Evolutionary conservation across 1,140 invertebrate genomes (phyloP).

Genomic region (Trachymyrmex septentrionalis): DNA sequence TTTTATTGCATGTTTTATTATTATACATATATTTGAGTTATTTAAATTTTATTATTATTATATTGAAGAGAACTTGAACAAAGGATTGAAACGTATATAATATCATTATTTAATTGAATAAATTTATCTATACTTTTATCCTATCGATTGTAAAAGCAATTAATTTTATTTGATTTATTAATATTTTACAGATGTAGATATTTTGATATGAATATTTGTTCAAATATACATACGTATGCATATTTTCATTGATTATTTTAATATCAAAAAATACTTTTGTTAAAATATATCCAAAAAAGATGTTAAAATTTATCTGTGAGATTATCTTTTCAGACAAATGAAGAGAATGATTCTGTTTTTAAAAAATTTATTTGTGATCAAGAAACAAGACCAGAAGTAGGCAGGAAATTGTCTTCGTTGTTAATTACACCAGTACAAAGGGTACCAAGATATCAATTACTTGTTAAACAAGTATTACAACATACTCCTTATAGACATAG

Average conservation of each 20-base stretch:
- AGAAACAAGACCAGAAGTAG: constrained; percentile 91
- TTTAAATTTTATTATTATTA: no score
- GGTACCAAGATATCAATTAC: constrained; percentile 91
- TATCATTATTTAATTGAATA: no score
- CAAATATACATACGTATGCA: neutral
- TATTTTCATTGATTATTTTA: no score
- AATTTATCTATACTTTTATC: no score
- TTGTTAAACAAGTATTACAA: constrained; percentile 90
- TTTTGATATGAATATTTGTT: neutral
- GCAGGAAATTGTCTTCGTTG: constrained; percentile 90
- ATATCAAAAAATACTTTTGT: neutral
- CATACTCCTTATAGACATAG: constrained; percentile 88
- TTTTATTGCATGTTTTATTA: no score
- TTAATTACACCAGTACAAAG: constrained; percentile 93
- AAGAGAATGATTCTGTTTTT: constrained; percentile 88
- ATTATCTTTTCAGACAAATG: constrained; percentile 86
- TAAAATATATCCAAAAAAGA: neutral
- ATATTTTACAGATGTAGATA: neutral
- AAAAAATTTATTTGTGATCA: constrained; percentile 88
- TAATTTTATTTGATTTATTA: no score
- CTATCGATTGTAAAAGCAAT: no score
- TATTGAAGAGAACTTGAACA: no score
- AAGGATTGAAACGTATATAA: no score
- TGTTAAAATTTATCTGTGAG: constrained; percentile 9
- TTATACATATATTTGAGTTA: no score